Base-by-base conservation (phyloP, 1,140 invertebrate genomes). In the Leptopilina clavipes region DNA sequence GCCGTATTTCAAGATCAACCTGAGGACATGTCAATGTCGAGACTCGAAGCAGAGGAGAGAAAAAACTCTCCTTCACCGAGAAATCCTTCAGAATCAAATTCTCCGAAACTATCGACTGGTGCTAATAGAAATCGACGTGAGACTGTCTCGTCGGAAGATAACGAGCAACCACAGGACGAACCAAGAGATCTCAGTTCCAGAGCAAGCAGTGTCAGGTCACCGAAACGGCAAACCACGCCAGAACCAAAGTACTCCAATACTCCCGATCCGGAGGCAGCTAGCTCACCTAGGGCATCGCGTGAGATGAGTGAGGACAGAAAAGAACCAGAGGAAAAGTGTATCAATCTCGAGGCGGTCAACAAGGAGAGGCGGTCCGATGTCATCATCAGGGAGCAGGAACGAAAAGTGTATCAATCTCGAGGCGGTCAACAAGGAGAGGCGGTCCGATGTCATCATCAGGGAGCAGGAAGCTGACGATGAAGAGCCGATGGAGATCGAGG, bases 21-120 rank as follows among this genome's bases (percentile, higher is more conserved):
- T 0, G 90, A 93, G 74, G 92, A 93, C 75, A 90, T 93, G 85
- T 93, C 93, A 79, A 93, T 90, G 89, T 90, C 90, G 7, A 85
- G 86, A 37, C 80, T 89, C 0, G 86, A 87, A 12, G 89, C 87
- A 0, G 87, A 88, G 45, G 86, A 87, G 5, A 80, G 84, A 1
- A 89, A 88, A 10, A 81, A 79, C 12, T 81, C 86, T 0, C 86
- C 86, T 1, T 78, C 83, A 12, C 82, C 83, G 0, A 19, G 45
- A 11, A 78, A 76, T 40, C 56, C 74, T 18, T 72, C 75, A 8
- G 76, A 79, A 7, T 82, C 82, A 18, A 74, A 65, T 5, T 84
- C 81, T 6, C 82, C 80, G 12, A 82, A 83, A 17, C 17, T n/a
- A 40, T 19, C 40, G 3, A 65, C 56, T 25, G 14, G 14, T n/a